Conservation (phyloP, 2,888 invertebrate genomes). For the Diogma glabrata region DNA sequence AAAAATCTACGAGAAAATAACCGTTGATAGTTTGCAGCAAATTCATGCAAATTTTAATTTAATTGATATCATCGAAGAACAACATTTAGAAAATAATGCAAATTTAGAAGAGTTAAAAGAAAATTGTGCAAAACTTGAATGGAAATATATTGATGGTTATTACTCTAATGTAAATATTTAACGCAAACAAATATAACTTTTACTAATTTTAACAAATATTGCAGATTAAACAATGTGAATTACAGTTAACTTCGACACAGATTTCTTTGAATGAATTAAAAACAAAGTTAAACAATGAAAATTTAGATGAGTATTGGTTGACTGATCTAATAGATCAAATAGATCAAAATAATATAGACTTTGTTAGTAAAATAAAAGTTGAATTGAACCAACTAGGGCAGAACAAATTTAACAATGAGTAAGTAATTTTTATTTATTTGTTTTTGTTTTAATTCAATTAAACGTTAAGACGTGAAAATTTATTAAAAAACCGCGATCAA, state of each 20-base stretch:
- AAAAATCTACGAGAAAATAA: constrained; percentile 25
- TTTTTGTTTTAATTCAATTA: background rate
- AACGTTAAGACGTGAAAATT: too few relatives aligned
- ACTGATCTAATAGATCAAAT: background rate
- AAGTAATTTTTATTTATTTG: background rate
- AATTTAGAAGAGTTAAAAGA: background rate
- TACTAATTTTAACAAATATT: too few relatives aligned
- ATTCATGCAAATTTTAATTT: constrained; percentile 59
- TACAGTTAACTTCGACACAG: background rate
- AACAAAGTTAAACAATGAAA: too few relatives aligned
- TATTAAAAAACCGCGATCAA: too few relatives aligned
- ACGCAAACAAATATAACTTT: too few relatives aligned
- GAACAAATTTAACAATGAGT: background rate
- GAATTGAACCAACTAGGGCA: background rate
- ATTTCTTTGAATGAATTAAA: background rate
- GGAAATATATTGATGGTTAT: constrained; percentile 41
- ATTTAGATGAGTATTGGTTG: background rate
- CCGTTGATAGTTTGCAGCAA: constrained; percentile 51
- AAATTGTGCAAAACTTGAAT: constrained; percentile 42
- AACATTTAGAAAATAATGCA: constrained; percentile 16
- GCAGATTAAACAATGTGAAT: constrained; percentile 4
- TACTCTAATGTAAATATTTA: constrained; percentile 14
- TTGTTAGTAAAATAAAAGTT: background rate
- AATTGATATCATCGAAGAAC: constrained; percentile 32
- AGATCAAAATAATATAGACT: background rate